Evolutionary conservation across 2,797 vertebrate species (phyloP).

Genomic region (Hybognathus amarus): DNA sequence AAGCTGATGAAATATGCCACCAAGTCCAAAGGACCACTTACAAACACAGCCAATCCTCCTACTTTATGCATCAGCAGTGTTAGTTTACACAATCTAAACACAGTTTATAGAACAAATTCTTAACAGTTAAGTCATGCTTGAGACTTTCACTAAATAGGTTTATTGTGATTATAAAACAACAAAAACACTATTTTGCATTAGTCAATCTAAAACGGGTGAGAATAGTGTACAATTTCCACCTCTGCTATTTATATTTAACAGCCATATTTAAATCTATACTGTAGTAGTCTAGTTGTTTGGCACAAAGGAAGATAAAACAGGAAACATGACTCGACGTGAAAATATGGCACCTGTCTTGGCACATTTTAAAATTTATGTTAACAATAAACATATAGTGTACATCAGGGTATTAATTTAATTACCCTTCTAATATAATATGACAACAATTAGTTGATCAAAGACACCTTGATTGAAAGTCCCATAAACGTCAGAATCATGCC

Average conservation of each 20-base stretch:
- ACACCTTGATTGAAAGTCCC: background rate
- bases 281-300: background rate
- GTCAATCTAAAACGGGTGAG: background rate
- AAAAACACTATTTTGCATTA: background rate
- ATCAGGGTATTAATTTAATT: background rate
- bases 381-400: background rate
- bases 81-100: constrained; percentile 4
- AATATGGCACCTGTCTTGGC: background rate
- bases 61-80: background rate
- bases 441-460: background rate
- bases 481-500: background rate
- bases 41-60: background rate
- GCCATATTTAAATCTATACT: background rate
- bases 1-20: background rate
- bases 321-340: background rate
- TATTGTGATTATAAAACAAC: background rate
- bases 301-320: background rate
- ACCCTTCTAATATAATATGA: background rate
- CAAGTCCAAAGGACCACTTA: background rate
- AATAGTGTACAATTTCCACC: background rate
- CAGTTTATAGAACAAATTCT: constrained; percentile 23
- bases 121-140: background rate
- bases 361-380: background rate
- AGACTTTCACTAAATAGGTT: background rate
- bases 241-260: background rate